Evolutionary conservation across 2,113 vertebrate genomes (phyloP).

Genomic region (Calyptommatus sinebrachiatus): DNA sequence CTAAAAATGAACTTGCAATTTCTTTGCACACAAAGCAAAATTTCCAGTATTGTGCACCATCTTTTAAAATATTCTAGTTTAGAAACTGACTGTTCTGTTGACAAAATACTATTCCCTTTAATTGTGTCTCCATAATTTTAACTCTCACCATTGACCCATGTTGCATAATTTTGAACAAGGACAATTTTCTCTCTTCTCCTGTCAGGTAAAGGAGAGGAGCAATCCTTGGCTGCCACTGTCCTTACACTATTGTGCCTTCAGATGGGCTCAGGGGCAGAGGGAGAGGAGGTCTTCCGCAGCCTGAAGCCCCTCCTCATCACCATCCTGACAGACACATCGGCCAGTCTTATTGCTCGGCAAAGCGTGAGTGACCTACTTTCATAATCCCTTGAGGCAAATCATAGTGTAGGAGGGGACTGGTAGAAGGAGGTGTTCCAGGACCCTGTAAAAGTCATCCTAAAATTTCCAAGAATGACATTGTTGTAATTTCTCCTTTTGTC

Average conservation of each 20-base stretch:
- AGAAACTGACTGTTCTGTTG: too few species aligned
- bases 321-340: slow-evolving; percentile 79
- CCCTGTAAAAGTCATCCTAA: neutral
- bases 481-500: neutral
- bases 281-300: slow-evolving; percentile 83
- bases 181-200: slow-evolving; percentile 16
- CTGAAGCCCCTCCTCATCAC: slow-evolving; percentile 80
- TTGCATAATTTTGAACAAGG: neutral
- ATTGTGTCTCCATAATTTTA: too few species aligned
- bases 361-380: slow-evolving; percentile 77
- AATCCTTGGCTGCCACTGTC: slow-evolving; percentile 81
- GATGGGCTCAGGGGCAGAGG: slow-evolving; percentile 85
- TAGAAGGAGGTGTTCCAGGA: neutral
- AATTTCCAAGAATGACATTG: neutral
- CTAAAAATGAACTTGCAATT: too few species aligned
- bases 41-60: too few species aligned
- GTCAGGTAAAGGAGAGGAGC: slow-evolving; percentile 89
- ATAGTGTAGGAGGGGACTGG: neutral
- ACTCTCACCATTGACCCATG: too few species aligned
- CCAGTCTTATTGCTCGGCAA: slow-evolving; percentile 80
- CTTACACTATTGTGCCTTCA: slow-evolving; percentile 89
- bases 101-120: too few species aligned
- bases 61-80: too few species aligned
- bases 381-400: neutral
- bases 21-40: too few species aligned